Percentiles rank a stretch among this genome's conserved stretches.
phyloP scores from a whole-genome alignment of 2,113 vertebrate genomes.

The Cryptoleucopteryx plumbea region DNA sequence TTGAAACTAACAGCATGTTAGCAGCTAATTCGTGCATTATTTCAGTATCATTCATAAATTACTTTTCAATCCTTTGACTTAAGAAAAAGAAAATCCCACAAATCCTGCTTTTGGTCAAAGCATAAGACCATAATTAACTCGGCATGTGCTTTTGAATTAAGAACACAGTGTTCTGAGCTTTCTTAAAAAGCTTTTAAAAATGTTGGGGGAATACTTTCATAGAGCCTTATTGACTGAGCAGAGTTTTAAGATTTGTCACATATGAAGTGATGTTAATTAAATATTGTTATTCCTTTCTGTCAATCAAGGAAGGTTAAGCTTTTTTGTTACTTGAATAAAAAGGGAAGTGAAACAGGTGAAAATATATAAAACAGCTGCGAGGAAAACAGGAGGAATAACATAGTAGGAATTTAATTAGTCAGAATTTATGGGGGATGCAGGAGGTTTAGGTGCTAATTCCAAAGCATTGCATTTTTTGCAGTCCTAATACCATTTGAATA shows the following conservation, averaged over 20 bases:
- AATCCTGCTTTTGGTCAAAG: slow-evolving; percentile 69
- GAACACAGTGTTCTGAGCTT: slow-evolving; percentile 71
- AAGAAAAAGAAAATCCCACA: slow-evolving; percentile 65
- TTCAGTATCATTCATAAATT: slow-evolving; percentile 72
- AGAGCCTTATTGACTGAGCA: slow-evolving; percentile 61
- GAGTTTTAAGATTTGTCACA: slow-evolving; percentile 71
- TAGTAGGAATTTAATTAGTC: slow-evolving; percentile 43
- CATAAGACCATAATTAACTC: slow-evolving; percentile 78
- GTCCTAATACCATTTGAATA: background rate
- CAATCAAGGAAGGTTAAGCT: slow-evolving; percentile 51
- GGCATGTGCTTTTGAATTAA: slow-evolving; percentile 71
- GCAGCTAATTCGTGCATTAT: slow-evolving; percentile 65
- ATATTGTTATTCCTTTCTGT: slow-evolving; percentile 58
- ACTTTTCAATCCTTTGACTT: slow-evolving; percentile 68
- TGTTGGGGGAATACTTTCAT: slow-evolving; percentile 38
- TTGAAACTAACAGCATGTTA: slow-evolving; percentile 61
- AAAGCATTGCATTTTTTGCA: slow-evolving; percentile 3
- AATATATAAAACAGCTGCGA: slow-evolving; percentile 43
- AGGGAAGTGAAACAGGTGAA: slow-evolving; percentile 41
- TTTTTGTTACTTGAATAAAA: slow-evolving; percentile 36
- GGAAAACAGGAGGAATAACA: slow-evolving; percentile 20
- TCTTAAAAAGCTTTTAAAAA: slow-evolving; percentile 65
- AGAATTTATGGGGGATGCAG: slow-evolving; percentile 3
- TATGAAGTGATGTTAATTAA: slow-evolving; percentile 69
- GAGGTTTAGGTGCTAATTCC: slow-evolving; percentile 37